Base-by-base conservation (phyloP, 2,113 vertebrate genomes). In the Pelusios castaneus region DNA sequence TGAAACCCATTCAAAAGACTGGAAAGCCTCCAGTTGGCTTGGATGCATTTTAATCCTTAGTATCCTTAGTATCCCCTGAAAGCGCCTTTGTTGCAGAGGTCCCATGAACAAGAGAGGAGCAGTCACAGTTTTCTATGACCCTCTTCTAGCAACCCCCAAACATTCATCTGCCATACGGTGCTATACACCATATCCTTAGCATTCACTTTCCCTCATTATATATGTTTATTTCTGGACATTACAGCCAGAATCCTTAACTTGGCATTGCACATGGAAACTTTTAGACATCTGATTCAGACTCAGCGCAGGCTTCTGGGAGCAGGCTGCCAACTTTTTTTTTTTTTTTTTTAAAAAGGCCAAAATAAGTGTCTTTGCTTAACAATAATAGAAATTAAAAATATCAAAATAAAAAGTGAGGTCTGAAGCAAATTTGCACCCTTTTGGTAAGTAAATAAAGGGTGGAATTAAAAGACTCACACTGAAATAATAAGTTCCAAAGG, bases 221-320 rank as follows among this genome's bases (percentile, higher is more conserved):
- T 70, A 88, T 67, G 10, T 76, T 92, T 94, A 88, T 95, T 91
- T 93, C 52, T 93, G 87, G 88, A 80, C 92, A 34, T 82, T 96
- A 29, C 82, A 87, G 85, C 55, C 63, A 85, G 87, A 84, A 96
- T 95, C 92, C 95, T 95, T 83, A 38, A 82, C 95, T 94, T 97
- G 97, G 97, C 97, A 34, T 91, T 83, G 8, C 38, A 0, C 0
- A 2, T 93, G 97, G 97, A 98, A 97, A 97, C 63, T 97, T 94
- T 97, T 94, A 97, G 95, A 89, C 95, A 80, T 93, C 90, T 80
- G 95, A 96, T 95, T 38, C 89, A 89, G 88, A 93, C 96, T 95
- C 96, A 94, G 95, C 41, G 38, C 77, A 75, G 80, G 82, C 93
- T 96, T 93, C 93, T 93, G 95, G 93, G 92, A 96, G 91, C 4